phyloP scores from a whole-genome alignment of 2,797 vertebrate species.

The Chanos chanos region DNA sequence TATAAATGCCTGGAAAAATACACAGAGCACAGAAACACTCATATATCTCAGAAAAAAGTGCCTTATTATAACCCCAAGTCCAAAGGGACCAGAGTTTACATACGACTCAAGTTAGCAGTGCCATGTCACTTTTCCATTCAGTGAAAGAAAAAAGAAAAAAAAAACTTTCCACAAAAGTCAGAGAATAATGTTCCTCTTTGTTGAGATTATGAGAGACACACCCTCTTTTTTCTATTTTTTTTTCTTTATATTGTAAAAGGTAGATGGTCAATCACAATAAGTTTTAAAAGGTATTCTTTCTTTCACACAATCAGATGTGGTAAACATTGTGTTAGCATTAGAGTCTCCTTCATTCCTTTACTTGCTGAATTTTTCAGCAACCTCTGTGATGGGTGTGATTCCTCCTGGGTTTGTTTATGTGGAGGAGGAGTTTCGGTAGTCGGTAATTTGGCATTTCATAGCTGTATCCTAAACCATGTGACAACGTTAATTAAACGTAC shows the following conservation, averaged over 20 bases:
- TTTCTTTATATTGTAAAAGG: no score
- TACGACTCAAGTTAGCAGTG: constrained; percentile 53
- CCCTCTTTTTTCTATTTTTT: not conserved
- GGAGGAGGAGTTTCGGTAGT: no score
- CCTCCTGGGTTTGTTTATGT: no score
- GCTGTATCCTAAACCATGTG: no score
- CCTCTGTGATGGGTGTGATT: no score
- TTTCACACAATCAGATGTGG: no score
- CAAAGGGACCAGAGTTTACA: constrained; percentile 45
- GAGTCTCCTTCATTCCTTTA: no score
- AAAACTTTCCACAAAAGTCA: constrained; percentile 58
- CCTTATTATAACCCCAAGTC: constrained; percentile 46
- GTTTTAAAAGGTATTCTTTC: not conserved
- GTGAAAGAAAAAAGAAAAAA: no score
- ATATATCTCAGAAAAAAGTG: constrained; percentile 45
- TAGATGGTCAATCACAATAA: not conserved
- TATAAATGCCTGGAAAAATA: constrained; percentile 50
- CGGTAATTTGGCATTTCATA: no score
- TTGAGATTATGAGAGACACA: constrained; percentile 49
- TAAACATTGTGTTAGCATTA: no score
- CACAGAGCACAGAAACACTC: constrained; percentile 28
- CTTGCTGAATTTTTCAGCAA: no score
- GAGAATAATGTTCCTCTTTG: constrained; percentile 66
- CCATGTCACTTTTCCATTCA: constrained; percentile 47
- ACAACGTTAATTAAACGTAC: no score